Percentiles rank a stretch among this genome's conserved stretches.
Conservation (phyloP, 2,113 vertebrate species). For the Hemichromis elongatus region DNA sequence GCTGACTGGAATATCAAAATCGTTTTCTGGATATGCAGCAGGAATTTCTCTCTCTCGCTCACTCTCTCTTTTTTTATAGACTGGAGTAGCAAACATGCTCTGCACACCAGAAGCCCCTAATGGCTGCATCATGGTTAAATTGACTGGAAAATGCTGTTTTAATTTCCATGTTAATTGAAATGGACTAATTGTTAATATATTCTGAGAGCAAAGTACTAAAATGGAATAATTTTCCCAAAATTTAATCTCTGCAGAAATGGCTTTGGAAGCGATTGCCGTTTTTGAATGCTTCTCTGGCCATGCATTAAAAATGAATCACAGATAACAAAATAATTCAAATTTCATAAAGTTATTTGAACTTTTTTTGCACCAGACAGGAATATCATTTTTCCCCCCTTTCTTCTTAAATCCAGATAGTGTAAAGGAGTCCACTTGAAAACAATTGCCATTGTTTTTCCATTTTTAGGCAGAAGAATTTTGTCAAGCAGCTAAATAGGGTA, state of each 20-base stretch:
- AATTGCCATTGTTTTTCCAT: constrained; percentile 73
- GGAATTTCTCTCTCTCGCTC: constrained; percentile 12
- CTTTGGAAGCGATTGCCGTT: constrained; percentile 23
- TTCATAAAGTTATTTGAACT: constrained; percentile 26
- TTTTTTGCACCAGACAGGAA: constrained; percentile 9
- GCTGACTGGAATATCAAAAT: constrained; percentile 11
- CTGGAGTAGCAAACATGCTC: constrained; percentile 78
- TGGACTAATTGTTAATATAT: constrained; percentile 92
- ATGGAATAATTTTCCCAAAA: constrained; percentile 66
- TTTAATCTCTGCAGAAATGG: constrained; percentile 65
- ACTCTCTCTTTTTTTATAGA: constrained; percentile 39
- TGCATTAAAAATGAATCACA: constrained; percentile 25
- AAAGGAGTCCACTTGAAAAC: constrained; percentile 69
- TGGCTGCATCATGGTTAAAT: constrained; percentile 93
- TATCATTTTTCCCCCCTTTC: background rate
- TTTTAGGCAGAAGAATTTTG: constrained; percentile 78
- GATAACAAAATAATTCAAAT: constrained; percentile 35
- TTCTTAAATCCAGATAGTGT: constrained; percentile 48
- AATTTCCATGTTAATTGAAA: constrained; percentile 97
- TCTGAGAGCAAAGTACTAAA: constrained; percentile 66
- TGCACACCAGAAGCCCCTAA: constrained; percentile 85
- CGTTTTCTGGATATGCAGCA: background rate
- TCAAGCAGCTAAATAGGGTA: constrained; percentile 90
- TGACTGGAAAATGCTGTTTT: constrained; percentile 98
- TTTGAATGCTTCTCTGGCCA: constrained; percentile 18